Conservation (phyloP, 30 jellyfish, hydroid and myxozoan genomes). For the Cassiopea andromeda region DNA sequence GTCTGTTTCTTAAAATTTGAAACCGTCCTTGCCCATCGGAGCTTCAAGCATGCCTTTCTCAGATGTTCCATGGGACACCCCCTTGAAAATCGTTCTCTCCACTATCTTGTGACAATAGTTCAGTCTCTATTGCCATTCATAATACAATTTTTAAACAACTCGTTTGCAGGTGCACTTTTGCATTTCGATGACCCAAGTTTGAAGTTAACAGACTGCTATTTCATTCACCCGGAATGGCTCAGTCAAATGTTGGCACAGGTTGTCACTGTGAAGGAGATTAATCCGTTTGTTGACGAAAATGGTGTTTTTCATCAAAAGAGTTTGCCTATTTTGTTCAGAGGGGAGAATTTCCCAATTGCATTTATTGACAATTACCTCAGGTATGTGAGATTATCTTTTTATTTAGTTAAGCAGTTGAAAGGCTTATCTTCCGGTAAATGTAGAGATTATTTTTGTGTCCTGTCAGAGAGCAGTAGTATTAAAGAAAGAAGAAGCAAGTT, state of each 20-base stretch:
- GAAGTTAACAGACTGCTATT: slow-evolving; percentile 65
- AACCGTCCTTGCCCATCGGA: too few species aligned
- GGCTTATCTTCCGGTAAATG: too few species aligned
- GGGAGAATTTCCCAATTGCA: slow-evolving; percentile 64
- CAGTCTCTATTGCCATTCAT: not conserved
- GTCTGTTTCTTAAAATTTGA: too few species aligned
- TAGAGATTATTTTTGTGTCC: too few species aligned
- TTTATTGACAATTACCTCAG: slow-evolving; percentile 77
- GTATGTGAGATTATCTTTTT: slow-evolving; percentile 20
- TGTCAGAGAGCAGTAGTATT: too few species aligned
- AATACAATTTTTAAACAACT: not conserved
- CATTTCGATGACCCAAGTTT: slow-evolving; percentile 73
- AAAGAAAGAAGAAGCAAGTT: too few species aligned
- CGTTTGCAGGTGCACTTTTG: slow-evolving; percentile 78
- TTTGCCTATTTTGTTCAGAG: slow-evolving; percentile 73
- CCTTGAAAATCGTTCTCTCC: too few species aligned
- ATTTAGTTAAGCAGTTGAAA: too few species aligned
- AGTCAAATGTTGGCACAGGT: slow-evolving; percentile 96
- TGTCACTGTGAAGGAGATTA: slow-evolving; percentile 81
- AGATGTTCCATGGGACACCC: too few species aligned
- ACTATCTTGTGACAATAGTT: too few species aligned
- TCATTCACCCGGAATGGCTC: slow-evolving; percentile 96
- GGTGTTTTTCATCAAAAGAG: slow-evolving; percentile 63
- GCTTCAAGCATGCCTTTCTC: too few species aligned
- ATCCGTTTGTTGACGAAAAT: slow-evolving; percentile 72